phyloP scores from a whole-genome alignment of 2,888 invertebrate genomes.

The Eucera pruinosa region DNA sequence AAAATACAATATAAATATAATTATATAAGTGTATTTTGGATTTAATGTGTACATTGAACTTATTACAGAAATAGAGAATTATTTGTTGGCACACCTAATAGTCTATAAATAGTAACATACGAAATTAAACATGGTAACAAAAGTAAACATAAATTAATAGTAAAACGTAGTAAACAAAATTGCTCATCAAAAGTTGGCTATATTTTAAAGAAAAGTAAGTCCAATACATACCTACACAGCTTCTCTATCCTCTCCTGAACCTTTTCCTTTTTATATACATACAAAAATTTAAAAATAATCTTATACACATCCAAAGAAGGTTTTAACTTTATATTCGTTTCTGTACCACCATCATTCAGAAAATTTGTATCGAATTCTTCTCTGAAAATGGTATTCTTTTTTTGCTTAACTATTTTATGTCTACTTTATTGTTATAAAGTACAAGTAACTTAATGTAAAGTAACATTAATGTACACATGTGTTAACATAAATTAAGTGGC shows the following conservation, averaged over 20 bases:
- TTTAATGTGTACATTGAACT: too few species aligned
- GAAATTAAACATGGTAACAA: too few species aligned
- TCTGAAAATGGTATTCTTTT: slow-evolving; percentile 85
- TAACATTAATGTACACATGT: neutral
- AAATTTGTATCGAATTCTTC: slow-evolving; percentile 91
- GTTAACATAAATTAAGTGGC: too few species aligned
- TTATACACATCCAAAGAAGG: slow-evolving; percentile 90
- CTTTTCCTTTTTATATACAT: slow-evolving; percentile 87
- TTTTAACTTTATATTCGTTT: slow-evolving; percentile 86
- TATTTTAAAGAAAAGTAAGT: too few species aligned
- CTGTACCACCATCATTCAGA: slow-evolving; percentile 85
- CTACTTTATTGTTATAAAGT: neutral
- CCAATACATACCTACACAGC: slow-evolving; percentile 88
- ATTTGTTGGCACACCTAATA: too few species aligned
- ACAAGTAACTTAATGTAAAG: neutral
- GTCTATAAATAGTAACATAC: too few species aligned
- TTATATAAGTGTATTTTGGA: too few species aligned
- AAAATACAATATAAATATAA: too few species aligned
- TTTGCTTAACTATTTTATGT: slow-evolving; percentile 1
- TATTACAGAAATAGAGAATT: too few species aligned
- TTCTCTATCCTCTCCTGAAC: slow-evolving; percentile 91
- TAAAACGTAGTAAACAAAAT: too few species aligned
- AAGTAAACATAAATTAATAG: too few species aligned
- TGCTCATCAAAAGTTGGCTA: neutral
- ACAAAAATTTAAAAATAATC: slow-evolving; percentile 88